phyloP scores from a whole-genome alignment of 2,797 vertebrate species.

The Fundulus diaphanus region DNA sequence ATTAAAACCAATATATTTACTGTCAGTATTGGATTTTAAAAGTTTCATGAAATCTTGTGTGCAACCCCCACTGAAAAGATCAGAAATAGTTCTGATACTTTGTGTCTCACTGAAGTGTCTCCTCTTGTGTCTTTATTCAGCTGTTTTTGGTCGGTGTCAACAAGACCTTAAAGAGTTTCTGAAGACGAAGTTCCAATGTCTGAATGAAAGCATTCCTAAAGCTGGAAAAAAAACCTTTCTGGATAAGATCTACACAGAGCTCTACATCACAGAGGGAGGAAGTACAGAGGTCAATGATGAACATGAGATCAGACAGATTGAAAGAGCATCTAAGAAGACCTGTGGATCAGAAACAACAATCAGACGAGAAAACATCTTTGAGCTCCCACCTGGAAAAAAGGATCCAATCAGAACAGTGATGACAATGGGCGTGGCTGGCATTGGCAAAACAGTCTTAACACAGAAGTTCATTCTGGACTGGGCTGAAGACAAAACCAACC shows the following conservation, averaged over 20 bases:
- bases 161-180: background rate
- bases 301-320: slow-evolving; percentile 11
- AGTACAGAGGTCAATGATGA: background rate
- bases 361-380: background rate
- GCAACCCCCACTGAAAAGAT: no score
- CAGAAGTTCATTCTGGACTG: no score
- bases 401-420: background rate
- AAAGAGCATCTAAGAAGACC: background rate
- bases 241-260: background rate
- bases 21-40: no score
- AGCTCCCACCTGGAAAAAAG: background rate
- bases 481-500: no score
- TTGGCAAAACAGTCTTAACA: background rate
- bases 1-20: no score
- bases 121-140: no score
- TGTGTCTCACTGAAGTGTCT: no score
- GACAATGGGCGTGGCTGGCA: background rate
- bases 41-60: no score
- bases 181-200: background rate
- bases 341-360: background rate
- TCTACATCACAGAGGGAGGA: background rate
- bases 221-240: background rate
- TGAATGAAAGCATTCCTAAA: background rate
- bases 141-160: no score
- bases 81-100: no score